Evolutionary conservation across 2,797 vertebrate species (phyloP).

Genomic region (Macrochelys suwanniensis): DNA sequence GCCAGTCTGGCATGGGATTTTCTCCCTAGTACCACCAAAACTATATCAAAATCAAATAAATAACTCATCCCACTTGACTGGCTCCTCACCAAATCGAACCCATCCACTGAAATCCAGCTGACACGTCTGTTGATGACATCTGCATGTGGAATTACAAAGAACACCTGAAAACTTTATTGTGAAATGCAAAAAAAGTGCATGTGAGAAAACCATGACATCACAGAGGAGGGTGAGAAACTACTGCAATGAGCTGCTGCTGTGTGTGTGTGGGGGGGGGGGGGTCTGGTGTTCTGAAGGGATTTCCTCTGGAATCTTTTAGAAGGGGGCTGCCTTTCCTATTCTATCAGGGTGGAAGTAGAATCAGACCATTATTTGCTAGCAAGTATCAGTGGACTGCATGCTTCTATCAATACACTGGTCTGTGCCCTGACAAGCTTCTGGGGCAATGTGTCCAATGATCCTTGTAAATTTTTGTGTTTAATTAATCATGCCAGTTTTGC

Average conservation of each 20-base stretch:
- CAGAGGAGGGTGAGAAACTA: not conserved
- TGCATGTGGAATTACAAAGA: slow-evolving; percentile 13
- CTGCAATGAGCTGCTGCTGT: not conserved
- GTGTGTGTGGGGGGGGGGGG: not conserved
- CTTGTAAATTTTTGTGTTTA: not conserved
- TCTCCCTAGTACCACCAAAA: not conserved
- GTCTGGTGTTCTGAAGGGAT: not conserved
- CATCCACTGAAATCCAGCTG: not conserved
- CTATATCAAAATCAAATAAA: not conserved
- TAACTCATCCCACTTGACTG: not conserved
- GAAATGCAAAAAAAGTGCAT: not conserved
- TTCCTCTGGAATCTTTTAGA: not conserved
- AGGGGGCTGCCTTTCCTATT: not conserved
- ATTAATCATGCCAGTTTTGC: not conserved
- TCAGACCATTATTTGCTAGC: not conserved
- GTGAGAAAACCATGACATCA: not conserved
- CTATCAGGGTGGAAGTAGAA: not conserved
- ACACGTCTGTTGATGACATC: not conserved
- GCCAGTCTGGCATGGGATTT: not conserved
- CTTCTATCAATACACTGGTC: accelerated
- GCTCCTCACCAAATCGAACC: not conserved
- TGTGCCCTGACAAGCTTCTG: not conserved
- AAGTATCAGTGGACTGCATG: not conserved
- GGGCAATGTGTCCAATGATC: not conserved
- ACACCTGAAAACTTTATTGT: not conserved